Percentiles rank a stretch among this genome's conserved stretches.
Conservation (phyloP, 2,113 vertebrate genomes). For the Rhynchomys soricoides region DNA sequence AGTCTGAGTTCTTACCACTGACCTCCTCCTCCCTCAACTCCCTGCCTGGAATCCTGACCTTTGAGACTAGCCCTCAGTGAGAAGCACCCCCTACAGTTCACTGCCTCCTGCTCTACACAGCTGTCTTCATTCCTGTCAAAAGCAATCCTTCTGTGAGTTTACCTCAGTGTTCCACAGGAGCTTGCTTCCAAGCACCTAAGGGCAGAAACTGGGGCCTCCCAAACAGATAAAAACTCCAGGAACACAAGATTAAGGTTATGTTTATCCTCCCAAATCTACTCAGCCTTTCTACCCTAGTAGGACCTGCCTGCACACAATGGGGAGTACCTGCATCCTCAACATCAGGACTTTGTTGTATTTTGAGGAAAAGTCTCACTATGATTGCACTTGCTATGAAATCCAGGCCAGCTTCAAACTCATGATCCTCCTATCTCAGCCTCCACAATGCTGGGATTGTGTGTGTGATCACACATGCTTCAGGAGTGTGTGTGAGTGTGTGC, state of each 20-base stretch:
- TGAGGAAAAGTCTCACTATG: background rate
- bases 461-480: background rate
- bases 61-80: background rate
- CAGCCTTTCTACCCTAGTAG: conserved; percentile 19
- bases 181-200: background rate
- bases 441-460: too few relatives aligned
- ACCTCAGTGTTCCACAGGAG: background rate
- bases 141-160: background rate
- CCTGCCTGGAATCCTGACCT: background rate
- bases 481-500: background rate
- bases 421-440: background rate
- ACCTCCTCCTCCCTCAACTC: background rate
- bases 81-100: background rate
- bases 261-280: conserved; percentile 33
- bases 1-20: background rate
- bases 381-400: background rate
- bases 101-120: background rate
- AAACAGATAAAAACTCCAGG: background rate
- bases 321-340: background rate
- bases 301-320: background rate
- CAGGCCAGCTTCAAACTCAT: background rate
- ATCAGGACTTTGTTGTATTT: background rate
- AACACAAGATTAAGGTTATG: conserved; percentile 38
- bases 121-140: background rate
- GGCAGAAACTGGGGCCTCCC: background rate